Evolutionary conservation across 64 coral and sea anemone species (phyloP).

Genomic region (Stichodactyla helianthus): DNA sequence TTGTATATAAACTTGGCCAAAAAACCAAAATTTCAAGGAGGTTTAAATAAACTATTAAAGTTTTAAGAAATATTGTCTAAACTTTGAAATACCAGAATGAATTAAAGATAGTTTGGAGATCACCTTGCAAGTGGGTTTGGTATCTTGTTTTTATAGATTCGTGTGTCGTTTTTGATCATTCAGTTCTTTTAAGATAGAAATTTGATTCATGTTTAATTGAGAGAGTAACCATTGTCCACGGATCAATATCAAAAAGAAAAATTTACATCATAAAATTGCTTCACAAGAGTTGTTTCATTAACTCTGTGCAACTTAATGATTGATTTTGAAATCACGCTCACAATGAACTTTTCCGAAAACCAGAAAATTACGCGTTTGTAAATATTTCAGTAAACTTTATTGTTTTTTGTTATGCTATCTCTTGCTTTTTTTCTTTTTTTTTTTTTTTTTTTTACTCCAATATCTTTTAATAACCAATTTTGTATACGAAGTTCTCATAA

Average conservation of each 20-base stretch:
- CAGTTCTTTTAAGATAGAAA: background rate
- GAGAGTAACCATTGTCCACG: background rate
- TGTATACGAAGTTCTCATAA: background rate
- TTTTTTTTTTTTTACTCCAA: no score
- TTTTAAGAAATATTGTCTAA: constrained; percentile 1
- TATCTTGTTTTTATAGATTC: background rate
- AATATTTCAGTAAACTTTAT: background rate
- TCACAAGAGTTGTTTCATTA: background rate
- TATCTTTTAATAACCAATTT: constrained; percentile 1
- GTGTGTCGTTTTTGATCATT: background rate
- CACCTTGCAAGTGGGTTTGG: background rate
- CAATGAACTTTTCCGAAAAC: background rate
- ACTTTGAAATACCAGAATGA: background rate
- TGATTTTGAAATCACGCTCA: background rate
- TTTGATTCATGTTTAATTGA: background rate
- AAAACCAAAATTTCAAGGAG: constrained; percentile 1
- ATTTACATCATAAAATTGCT: background rate
- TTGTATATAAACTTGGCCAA: background rate
- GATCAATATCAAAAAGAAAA: background rate
- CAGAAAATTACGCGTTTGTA: background rate
- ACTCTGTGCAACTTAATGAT: background rate
- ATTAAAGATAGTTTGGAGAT: background rate
- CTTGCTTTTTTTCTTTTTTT: background rate
- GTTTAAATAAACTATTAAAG: background rate
- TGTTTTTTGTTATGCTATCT: constrained; percentile 11